Base-by-base conservation (phyloP, 1,140 invertebrate genomes). In the Apis florea region DNA sequence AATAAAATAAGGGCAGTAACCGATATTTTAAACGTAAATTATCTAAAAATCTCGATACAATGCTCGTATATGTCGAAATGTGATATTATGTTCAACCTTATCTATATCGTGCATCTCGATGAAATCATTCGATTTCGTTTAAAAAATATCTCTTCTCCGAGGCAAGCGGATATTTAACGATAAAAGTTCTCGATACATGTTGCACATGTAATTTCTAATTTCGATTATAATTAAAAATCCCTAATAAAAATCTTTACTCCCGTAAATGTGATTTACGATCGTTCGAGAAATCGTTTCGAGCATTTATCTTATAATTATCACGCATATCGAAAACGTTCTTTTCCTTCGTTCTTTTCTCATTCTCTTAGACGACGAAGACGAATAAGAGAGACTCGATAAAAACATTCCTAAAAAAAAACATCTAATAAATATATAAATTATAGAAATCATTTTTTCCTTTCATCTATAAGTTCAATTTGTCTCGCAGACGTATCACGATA, bases 401-500 rank as follows among this genome's bases (percentile, higher is more conserved):
- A 40, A 26, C 54, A 54, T 31, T n/a, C 26, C n/a, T n/a, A n/a
- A n/a, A n/a, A 9, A 24, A 5, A 21, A 84, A 79, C 49, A 67
- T 13, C 19, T 54, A 66, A 21, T 17, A 11, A 31, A 68, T 54
- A 24, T 21, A 54, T 31, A 17, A 73, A 59, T 74, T 49, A 63
- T 26, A 17, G 2, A 12, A 69, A 71, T 89, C 77, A 88, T 74
- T 31, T 40, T 4, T 40, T 40, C 0, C 6, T 5, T 89, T 86
- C 17, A 24, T 77, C 11, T 77, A 24, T 17, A 63, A 26, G 12
- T 76, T 49, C 1, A 85, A 26, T 15, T 67, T 85, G 13, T 87
- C 80, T 26, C 72, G 81, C 9, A 93, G 66, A 15, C 81, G 82
- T 10, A 81, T 21, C 8, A 96, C 94, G 1, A 96, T 93, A 63